These are phyloP conservation scores for Colostygia pectinataria DNA, from an alignment of 2,888 invertebrate genomes.

Conservation along the genomic window DNA sequence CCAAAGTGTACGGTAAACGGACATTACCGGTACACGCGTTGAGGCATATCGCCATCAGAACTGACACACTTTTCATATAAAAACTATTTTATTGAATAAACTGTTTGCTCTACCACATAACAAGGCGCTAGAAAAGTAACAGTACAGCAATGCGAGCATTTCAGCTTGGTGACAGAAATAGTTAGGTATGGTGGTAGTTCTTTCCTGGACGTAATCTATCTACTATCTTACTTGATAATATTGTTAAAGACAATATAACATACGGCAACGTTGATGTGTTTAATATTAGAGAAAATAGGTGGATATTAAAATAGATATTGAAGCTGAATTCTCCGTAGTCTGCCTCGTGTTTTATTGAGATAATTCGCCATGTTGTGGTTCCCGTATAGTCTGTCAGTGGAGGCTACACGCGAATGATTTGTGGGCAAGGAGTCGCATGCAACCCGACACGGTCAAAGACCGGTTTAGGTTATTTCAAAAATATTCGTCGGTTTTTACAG, in stretches of 20 bases:
- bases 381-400: conserved; percentile 34
- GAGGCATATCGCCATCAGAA: conserved; percentile 24
- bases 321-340: conserved; percentile 23
- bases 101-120: neutral
- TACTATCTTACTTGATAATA: neutral
- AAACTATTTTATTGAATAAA: conserved; percentile 22
- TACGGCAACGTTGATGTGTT: too few species aligned
- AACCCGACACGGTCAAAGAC: conserved; percentile 73
- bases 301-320: conserved; percentile 2
- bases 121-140: too few species aligned
- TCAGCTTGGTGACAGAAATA: too few species aligned
- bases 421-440: conserved; percentile 51
- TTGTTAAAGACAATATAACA: neutral
- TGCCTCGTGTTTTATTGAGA: conserved; percentile 29
- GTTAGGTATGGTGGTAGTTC: too few species aligned
- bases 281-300: neutral
- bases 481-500: conserved; percentile 60
- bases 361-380: conserved; percentile 27
- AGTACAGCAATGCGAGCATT: too few species aligned
- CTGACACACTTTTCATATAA: conserved; percentile 31
- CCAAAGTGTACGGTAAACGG: conserved; percentile 20
- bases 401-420: conserved; percentile 61
- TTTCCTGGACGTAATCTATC: too few species aligned
- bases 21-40: conserved; percentile 26
- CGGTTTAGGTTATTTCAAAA: conserved; percentile 75